These are phyloP conservation scores for Parazoanthus swiftii DNA, from an alignment of 92 coral and sea anemone species.

Conservation along the genomic window DNA sequence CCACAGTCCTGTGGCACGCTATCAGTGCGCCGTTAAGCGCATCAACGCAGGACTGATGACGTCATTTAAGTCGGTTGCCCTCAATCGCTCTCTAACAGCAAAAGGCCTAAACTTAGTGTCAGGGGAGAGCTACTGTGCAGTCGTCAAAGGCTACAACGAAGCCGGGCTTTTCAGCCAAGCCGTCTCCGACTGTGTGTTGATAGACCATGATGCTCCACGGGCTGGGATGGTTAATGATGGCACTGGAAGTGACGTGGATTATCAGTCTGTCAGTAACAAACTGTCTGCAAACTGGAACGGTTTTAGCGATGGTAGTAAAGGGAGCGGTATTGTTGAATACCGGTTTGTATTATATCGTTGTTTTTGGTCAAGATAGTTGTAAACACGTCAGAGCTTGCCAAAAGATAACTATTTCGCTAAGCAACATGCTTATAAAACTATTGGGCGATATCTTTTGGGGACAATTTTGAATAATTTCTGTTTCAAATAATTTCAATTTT, in stretches of 20 bases:
- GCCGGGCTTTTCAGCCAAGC: conserved; percentile 80
- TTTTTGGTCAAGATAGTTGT: no score
- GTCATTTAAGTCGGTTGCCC: conserved; percentile 55
- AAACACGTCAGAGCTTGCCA: no score
- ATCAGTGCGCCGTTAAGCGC: conserved; percentile 76
- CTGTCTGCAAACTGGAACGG: conserved; percentile 87
- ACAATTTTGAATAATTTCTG: no score
- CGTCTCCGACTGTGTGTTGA: conserved; percentile 79
- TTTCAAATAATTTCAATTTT: no score
- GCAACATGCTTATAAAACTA: no score
- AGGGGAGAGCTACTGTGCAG: conserved; percentile 80
- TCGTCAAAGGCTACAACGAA: conserved; percentile 82
- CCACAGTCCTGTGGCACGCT: conserved; percentile 73
- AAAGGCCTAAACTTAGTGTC: conserved; percentile 74
- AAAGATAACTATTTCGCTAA: no score
- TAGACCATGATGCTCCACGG: conserved; percentile 89
- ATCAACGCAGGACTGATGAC: conserved; percentile 69
- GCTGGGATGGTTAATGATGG: conserved; percentile 91
- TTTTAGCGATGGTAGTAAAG: conserved; percentile 79
- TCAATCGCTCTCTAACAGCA: conserved; percentile 54
- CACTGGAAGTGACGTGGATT: conserved; percentile 65
- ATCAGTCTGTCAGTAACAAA: conserved; percentile 67
- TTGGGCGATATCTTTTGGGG: no score
- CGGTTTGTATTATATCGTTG: not conserved
- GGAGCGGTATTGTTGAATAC: conserved; percentile 90